A percentile compares a stretch with the other conserved stretches of the same genome.
Conservation (phyloP, 2,888 invertebrate genomes). For the Oscheius sp. region DNA sequence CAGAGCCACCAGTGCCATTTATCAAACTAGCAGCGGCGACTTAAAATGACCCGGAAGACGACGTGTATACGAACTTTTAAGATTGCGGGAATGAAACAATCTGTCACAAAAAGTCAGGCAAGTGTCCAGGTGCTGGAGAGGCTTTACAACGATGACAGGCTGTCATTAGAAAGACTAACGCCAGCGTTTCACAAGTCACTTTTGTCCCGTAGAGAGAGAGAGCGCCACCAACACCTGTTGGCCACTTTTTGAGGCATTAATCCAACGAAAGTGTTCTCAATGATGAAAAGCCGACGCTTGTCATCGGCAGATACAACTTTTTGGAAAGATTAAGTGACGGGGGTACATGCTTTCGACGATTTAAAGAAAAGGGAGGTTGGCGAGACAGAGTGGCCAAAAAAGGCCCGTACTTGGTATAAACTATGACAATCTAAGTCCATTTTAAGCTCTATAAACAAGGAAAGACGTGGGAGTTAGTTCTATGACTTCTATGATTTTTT, state of each 20-base stretch:
- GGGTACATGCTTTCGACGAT: no score
- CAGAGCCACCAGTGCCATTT: not conserved
- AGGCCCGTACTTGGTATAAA: conserved; percentile 12
- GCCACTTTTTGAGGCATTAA: conserved; percentile 12
- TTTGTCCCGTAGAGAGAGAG: not conserved
- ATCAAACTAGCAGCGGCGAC: conserved; percentile 25
- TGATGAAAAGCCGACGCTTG: not conserved
- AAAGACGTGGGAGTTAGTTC: no score
- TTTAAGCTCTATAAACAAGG: conserved; percentile 22
- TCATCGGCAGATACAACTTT: no score
- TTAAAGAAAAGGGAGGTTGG: no score
- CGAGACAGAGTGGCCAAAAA: no score
- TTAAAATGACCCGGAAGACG: conserved; percentile 12
- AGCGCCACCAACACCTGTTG: conserved; percentile 12
- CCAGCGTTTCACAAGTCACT: conserved; percentile 30
- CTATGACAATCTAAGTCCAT: not conserved
- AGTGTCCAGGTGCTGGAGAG: conserved; percentile 27
- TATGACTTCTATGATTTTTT: no score
- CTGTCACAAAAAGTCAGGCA: not conserved
- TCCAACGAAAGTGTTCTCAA: conserved; percentile 1
- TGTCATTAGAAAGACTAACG: conserved; percentile 36
- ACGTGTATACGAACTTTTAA: no score
- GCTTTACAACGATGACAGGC: conserved; percentile 32
- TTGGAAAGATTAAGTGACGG: no score
- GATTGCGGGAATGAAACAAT: no score